Conservation (phyloP, 1,140 invertebrate species). For the Neuroterus valhalla region DNA sequence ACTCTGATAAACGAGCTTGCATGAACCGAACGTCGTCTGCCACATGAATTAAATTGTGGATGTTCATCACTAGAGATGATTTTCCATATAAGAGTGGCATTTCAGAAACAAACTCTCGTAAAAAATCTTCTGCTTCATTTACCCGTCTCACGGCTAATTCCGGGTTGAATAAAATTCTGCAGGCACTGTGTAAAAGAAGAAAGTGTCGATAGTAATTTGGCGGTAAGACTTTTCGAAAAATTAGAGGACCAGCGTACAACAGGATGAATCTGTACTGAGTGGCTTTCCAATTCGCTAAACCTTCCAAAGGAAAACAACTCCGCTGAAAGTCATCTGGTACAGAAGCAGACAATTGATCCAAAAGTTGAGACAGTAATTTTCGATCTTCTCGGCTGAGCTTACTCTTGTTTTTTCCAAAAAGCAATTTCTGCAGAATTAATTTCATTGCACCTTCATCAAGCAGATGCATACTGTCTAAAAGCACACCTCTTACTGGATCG, state of each 20-base stretch:
- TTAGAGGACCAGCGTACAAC: too few relatives aligned
- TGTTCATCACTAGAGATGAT: not conserved
- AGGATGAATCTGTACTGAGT: conserved; percentile 28
- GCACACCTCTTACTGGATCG: conserved; percentile 37
- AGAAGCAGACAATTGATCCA: conserved; percentile 10
- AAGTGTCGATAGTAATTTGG: too few relatives aligned
- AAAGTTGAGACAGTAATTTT: not conserved
- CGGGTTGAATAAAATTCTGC: not conserved
- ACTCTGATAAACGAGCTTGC: not conserved
- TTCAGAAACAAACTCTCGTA: not conserved
- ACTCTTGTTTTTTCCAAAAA: not conserved
- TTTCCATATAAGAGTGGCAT: not conserved
- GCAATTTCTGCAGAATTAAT: conserved; percentile 15
- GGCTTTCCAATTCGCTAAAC: conserved; percentile 41
- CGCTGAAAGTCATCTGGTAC: conserved; percentile 42
- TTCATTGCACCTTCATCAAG: conserved; percentile 32
- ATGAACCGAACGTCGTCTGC: conserved; percentile 8
- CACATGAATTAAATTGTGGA: not conserved
- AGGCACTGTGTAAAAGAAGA: not conserved
- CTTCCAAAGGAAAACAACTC: conserved; percentile 27
- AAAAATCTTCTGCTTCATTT: not conserved
- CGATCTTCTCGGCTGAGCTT: conserved; percentile 7
- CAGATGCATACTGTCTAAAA: conserved; percentile 39
- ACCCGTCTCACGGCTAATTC: not conserved
- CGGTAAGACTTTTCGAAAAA: too few relatives aligned